Evolutionary conservation across 2,113 vertebrate species (phyloP), one percentile per base, ranked within the genome.

Genomic region (Ciconia stormi): DNA sequence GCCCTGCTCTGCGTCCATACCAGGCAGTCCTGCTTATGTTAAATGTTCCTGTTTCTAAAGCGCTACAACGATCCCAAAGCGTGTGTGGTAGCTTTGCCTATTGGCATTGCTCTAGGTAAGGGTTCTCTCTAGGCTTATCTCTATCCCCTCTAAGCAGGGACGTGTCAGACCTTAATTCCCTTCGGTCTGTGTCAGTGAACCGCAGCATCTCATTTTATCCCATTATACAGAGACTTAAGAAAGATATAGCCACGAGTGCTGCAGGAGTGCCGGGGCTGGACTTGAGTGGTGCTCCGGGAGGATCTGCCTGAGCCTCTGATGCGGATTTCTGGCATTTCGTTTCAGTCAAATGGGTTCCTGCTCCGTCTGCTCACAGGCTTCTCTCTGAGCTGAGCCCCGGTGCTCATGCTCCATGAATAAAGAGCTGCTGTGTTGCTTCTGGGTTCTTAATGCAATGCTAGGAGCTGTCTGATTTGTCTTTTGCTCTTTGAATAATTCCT

Each of bases 91-190:
- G 76, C 70, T 92, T 46, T 91, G 73, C 61, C 53, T 91, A 0
- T 40, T 82, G 94, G 61, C 52, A 27, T 29, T 87, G 79, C 76
- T 93, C 38, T 83, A 81, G 95, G 95, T 91, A 81, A 56, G 55
- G 81, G 59, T 69, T 87, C 66, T 84, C 77, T 73, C 32, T 19
- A 25, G 93, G 84, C 69, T 96, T 97, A 92, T 96, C 77, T 96
- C 85, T 91, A 93, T 96, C 94, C 66, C 4, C 47, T 89, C 44
- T 92, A 93, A 97, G 95, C 84, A 90, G 96, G 94, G 82, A 90
- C 8, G 16, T 85, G 95, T 82, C 96, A 94, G 91, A 71, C 89
- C 87, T 94, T 97, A 96, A 96, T 96, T 96, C 95, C 90, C 50
- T 87, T 66, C 0, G 8, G 84, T 82, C 79, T 49, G 76, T 97